A percentile compares a stretch with the other conserved stretches of the same genome.
Conservation (phyloP, 1,140 invertebrate genomes). For the Apis cerana region DNA sequence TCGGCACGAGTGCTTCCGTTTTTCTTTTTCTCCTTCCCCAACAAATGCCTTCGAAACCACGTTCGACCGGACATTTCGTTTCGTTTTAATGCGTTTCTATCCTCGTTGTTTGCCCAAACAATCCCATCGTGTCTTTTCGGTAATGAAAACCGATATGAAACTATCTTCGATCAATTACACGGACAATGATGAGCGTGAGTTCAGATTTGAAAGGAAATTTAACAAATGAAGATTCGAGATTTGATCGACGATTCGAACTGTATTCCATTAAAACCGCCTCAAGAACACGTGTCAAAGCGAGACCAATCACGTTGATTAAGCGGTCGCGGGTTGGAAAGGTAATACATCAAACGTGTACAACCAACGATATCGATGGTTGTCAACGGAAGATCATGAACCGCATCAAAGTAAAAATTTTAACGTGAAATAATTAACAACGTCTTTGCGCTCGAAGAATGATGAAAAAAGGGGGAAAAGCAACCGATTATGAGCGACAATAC, state of each 20-base stretch:
- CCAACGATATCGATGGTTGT: constrained; percentile 36
- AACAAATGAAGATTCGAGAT: too few species aligned
- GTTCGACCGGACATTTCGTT: background rate
- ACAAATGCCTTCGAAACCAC: background rate
- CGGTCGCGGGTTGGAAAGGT: constrained; percentile 49
- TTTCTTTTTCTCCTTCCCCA: background rate
- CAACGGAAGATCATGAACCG: constrained; percentile 9
- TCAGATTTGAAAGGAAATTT: too few species aligned
- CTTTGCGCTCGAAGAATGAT: constrained; percentile 8
- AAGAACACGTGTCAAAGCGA: constrained; percentile 49
- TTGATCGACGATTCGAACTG: constrained; percentile 12
- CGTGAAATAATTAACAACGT: constrained; percentile 49
- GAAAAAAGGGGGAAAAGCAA: background rate
- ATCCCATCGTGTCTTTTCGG: too few species aligned
- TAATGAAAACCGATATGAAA: too few species aligned
- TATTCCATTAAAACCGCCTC: constrained; percentile 21
- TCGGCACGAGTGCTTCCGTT: background rate
- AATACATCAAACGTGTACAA: constrained; percentile 38
- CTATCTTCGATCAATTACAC: background rate
- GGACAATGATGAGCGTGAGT: too few species aligned
- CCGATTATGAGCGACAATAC: background rate
- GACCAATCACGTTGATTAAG: constrained; percentile 52
- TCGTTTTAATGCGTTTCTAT: too few species aligned
- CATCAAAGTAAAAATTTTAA: constrained; percentile 47
- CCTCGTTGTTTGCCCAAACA: background rate